Conservation (phyloP, 1,140 invertebrate genomes). For the Drosophila aff. region DNA sequence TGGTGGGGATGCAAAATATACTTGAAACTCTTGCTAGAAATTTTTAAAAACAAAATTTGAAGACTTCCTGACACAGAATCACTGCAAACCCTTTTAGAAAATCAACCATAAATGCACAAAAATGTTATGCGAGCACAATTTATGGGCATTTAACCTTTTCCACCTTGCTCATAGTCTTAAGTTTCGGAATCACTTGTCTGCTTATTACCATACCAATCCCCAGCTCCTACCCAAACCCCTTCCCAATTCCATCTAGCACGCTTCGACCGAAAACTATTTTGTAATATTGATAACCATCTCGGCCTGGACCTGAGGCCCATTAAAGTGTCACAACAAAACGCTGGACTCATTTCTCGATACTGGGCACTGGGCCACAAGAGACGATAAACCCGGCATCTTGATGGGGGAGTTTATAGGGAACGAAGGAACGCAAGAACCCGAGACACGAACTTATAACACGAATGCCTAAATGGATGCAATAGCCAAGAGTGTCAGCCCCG, state of each 20-base stretch:
- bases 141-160: conserved; percentile 17
- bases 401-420: conserved; percentile 53
- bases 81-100: too few relatives aligned
- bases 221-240: neutral
- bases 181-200: conserved; percentile 12
- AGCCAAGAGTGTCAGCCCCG: conserved; percentile 52
- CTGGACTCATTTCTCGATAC: conserved; percentile 77
- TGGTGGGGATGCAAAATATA: neutral
- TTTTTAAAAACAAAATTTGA: neutral
- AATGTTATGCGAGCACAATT: neutral
- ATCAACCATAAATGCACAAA: neutral
- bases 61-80: neutral
- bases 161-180: neutral
- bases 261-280: conserved; percentile 48
- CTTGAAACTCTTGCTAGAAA: neutral
- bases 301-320: conserved; percentile 31
- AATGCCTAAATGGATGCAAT: conserved; percentile 54
- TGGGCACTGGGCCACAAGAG: conserved; percentile 40
- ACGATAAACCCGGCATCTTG: conserved; percentile 71
- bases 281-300: conserved; percentile 51
- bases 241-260: conserved; percentile 32
- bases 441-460: conserved; percentile 72
- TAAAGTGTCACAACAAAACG: conserved; percentile 81
- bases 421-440: conserved; percentile 41
- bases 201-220: conserved; percentile 30